These are phyloP conservation scores for Eremobia ochroleuca DNA, from an alignment of 2,888 invertebrate species.

Conservation along the genomic window DNA sequence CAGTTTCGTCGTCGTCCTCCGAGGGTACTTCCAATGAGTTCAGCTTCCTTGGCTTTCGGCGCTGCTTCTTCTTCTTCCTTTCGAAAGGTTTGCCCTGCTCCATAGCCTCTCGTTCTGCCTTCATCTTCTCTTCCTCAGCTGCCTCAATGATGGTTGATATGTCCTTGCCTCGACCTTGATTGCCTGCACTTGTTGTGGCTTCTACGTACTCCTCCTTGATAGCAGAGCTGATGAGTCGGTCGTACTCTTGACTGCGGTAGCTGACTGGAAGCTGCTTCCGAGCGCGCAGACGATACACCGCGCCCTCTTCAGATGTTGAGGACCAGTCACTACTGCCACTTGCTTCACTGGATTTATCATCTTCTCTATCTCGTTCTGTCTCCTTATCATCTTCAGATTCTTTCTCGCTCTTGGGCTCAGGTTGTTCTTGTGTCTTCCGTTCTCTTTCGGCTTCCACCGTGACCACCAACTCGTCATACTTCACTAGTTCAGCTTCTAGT, in stretches of 20 bases:
- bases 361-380: conserved; percentile 62
- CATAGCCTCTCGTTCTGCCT: conserved; percentile 87
- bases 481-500: conserved; percentile 94
- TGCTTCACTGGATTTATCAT: conserved; percentile 84
- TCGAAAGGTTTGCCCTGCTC: conserved; percentile 86
- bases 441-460: conserved; percentile 92
- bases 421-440: conserved; percentile 76
- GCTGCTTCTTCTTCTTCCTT: conserved; percentile 83
- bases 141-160: conserved; percentile 97
- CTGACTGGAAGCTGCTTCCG: conserved; percentile 95
- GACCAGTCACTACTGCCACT: conserved; percentile 83
- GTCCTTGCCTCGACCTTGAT: conserved; percentile 97
- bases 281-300: conserved; percentile 95
- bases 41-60: conserved; percentile 94
- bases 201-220: conserved; percentile 95
- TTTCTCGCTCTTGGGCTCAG: conserved; percentile 64
- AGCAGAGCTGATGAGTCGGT: conserved; percentile 98
- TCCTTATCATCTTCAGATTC: conserved; percentile 65
- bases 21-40: conserved; percentile 95
- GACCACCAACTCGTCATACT: conserved; percentile 94
- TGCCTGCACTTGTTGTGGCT: conserved; percentile 94
- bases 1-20: conserved; percentile 96
- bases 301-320: conserved; percentile 92
- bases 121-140: conserved; percentile 93
- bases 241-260: conserved; percentile 97